Evolutionary conservation across 2,888 invertebrate species (phyloP).

Genomic region (Hirtodrosophila duncani): DNA sequence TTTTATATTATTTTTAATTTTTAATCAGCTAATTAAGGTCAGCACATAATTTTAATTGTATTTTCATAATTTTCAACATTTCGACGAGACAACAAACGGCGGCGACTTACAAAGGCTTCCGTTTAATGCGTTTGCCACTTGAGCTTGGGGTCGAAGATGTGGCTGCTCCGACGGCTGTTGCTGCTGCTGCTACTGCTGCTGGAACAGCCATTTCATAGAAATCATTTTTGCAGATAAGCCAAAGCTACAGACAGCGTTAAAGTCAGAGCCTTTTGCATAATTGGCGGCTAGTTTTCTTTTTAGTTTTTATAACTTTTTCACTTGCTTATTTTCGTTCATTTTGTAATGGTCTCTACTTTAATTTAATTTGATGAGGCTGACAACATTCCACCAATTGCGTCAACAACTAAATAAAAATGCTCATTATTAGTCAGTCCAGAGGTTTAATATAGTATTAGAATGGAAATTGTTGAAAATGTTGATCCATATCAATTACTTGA

Average conservation of each 20-base stretch:
- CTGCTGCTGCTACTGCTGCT: too few species aligned
- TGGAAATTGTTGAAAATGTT: too few species aligned
- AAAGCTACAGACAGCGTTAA: slow-evolving; percentile 19
- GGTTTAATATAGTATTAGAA: too few species aligned
- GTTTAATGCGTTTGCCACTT: slow-evolving; percentile 28
- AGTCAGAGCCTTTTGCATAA: slow-evolving; percentile 38
- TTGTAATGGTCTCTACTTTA: slow-evolving; percentile 41
- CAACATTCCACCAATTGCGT: slow-evolving; percentile 8
- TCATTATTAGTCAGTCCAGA: too few species aligned
- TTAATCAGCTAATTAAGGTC: slow-evolving; percentile 65
- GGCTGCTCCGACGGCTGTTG: slow-evolving; percentile 2
- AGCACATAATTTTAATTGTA: slow-evolving; percentile 54
- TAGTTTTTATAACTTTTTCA: slow-evolving; percentile 11
- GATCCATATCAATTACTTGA: too few species aligned
- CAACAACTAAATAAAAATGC: slow-evolving; percentile 17
- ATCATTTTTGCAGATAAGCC: slow-evolving; percentile 51
- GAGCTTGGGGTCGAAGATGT: slow-evolving; percentile 8
- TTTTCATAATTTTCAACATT: slow-evolving; percentile 40
- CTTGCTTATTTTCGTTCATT: slow-evolving; percentile 21
- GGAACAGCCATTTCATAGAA: slow-evolving; percentile 41
- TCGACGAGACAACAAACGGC: slow-evolving; percentile 27
- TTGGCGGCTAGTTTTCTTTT: slow-evolving; percentile 61
- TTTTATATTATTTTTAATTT: slow-evolving; percentile 5
- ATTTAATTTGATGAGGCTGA: slow-evolving; percentile 8
- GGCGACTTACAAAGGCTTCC: slow-evolving; percentile 52